Percentiles rank a stretch among this genome's conserved stretches.
phyloP scores from a whole-genome alignment of 2,888 invertebrate species.

The Hyppa rectilinea region DNA sequence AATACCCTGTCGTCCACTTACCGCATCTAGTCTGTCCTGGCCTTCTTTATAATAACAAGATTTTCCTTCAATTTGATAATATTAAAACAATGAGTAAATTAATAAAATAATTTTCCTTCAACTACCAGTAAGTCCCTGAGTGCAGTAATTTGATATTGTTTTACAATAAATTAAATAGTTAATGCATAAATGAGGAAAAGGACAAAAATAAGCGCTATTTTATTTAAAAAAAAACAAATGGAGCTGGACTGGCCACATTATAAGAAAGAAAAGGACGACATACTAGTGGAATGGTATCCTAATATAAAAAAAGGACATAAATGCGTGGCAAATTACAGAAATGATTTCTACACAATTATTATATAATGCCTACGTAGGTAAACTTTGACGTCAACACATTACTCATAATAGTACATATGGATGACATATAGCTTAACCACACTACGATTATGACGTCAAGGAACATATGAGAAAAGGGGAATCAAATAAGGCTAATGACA shows the following conservation, averaged over 20 bases:
- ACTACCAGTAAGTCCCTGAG: neutral
- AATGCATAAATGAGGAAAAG: too few species aligned
- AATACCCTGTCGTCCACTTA: too few species aligned
- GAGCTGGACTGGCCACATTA: too few species aligned
- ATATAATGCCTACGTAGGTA: conserved; percentile 25
- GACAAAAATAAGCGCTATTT: too few species aligned
- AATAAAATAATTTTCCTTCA: conserved; percentile 4
- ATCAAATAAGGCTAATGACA: conserved; percentile 25
- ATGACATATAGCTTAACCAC: conserved; percentile 33
- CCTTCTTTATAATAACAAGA: too few species aligned
- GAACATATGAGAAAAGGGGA: conserved; percentile 3
- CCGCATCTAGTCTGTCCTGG: too few species aligned
- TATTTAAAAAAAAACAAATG: too few species aligned
- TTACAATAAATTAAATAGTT: neutral
- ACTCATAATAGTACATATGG: conserved; percentile 15
- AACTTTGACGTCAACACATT: conserved; percentile 28
- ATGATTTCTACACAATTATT: conserved; percentile 1
- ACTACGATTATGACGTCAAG: conserved; percentile 33
- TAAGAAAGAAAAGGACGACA: too few species aligned
- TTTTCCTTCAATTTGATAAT: neutral
- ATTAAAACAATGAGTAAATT: neutral
- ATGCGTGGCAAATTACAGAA: neutral
- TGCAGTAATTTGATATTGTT: conserved; percentile 2
- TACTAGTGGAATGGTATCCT: too few species aligned
- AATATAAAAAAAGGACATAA: too few species aligned